Conservation (phyloP, 2,888 invertebrate species). For the Diogma glabrata region DNA sequence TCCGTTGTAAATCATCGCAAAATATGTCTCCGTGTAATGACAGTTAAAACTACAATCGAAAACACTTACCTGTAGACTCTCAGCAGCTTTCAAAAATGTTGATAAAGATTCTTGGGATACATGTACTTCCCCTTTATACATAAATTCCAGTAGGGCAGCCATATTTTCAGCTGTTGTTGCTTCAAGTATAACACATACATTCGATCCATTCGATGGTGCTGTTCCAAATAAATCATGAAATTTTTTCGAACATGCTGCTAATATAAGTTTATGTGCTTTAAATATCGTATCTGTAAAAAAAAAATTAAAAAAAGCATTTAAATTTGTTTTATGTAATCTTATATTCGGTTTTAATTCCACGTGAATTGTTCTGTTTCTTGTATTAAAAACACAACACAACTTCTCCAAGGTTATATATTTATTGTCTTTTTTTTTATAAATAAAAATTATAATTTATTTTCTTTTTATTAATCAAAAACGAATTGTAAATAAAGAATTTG, state of each 20-base stretch:
- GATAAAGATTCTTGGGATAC: constrained; percentile 85
- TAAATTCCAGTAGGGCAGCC: constrained; percentile 82
- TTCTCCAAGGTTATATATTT: background rate
- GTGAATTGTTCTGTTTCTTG: too few relatives aligned
- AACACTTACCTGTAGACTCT: constrained; percentile 64
- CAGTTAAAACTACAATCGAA: background rate
- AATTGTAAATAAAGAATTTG: too few relatives aligned
- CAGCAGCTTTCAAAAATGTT: constrained; percentile 83
- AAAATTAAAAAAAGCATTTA: too few relatives aligned
- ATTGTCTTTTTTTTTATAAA: too few relatives aligned
- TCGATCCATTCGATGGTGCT: constrained; percentile 65
- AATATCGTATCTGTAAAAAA: constrained; percentile 67
- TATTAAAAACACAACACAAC: background rate
- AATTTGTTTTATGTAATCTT: too few relatives aligned
- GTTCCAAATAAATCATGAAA: constrained; percentile 84
- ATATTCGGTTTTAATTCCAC: too few relatives aligned
- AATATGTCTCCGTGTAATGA: too few relatives aligned
- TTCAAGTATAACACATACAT: constrained; percentile 72
- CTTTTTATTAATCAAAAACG: too few relatives aligned
- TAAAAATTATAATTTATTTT: too few relatives aligned
- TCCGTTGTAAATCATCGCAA: too few relatives aligned
- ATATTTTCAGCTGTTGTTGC: constrained; percentile 83
- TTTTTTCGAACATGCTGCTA: constrained; percentile 88
- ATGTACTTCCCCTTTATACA: constrained; percentile 91
- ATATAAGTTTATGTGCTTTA: constrained; percentile 81